Conservation (phyloP, 2,797 vertebrate genomes). For the Eulemur rubriventer region DNA sequence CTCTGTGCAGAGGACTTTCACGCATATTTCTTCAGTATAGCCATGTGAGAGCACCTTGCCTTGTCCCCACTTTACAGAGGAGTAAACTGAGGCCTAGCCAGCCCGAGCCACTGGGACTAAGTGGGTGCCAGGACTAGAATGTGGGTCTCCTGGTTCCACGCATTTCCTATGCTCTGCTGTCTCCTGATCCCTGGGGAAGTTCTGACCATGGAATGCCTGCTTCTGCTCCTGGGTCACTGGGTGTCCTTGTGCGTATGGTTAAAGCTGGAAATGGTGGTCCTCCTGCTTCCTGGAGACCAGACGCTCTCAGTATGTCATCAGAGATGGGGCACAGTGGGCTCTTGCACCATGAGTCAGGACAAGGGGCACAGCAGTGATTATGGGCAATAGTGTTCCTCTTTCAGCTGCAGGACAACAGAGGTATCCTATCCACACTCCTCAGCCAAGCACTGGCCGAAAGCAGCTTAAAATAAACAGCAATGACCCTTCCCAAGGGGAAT, state of each 20-base stretch:
- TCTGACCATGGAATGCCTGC: not conserved
- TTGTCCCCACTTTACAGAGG: not conserved
- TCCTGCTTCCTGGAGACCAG: slow-evolving; percentile 4
- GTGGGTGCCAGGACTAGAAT: not conserved
- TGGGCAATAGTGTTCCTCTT: not conserved
- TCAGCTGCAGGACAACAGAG: not conserved
- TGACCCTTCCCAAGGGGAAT: not conserved
- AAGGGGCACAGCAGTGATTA: not conserved
- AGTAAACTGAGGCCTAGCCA: not conserved
- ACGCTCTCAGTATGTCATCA: slow-evolving; percentile 62
- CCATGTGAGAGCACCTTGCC: not conserved
- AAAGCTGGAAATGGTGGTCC: not conserved
- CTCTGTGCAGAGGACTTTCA: not conserved
- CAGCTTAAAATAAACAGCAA: not conserved
- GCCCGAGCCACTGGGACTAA: not conserved
- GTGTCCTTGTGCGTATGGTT: not conserved
- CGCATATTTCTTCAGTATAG: too few species aligned
- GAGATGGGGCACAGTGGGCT: not conserved
- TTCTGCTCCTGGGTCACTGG: not conserved
- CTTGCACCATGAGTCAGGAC: not conserved
- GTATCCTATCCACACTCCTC: not conserved
- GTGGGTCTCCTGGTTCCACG: not conserved
- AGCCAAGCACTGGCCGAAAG: not conserved
- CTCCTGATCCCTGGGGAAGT: not conserved
- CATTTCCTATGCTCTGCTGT: not conserved